Conservation (phyloP, 2,797 vertebrate genomes). For the Mus caroli region DNA sequence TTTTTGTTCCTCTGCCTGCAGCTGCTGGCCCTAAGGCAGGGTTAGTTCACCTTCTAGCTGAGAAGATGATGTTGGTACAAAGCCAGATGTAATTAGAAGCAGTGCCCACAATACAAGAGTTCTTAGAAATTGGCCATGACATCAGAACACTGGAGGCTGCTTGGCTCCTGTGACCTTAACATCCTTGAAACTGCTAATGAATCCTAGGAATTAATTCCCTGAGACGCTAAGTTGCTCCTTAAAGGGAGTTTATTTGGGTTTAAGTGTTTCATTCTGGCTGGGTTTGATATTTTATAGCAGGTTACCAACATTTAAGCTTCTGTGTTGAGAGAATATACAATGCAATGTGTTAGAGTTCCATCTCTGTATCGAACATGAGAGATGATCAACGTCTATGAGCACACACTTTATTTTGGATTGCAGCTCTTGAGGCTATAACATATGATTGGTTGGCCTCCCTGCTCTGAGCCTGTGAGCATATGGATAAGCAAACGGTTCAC, state of each 20-base stretch:
- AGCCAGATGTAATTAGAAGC: background rate
- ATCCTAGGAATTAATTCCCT: background rate
- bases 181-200: constrained; percentile 1
- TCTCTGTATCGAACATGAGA: background rate
- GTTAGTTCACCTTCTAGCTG: constrained; percentile 23
- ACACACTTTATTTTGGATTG: background rate
- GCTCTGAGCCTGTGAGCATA: background rate
- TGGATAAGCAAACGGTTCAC: background rate
- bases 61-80: background rate
- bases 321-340: background rate
- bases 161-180: background rate
- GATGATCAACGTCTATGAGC: background rate
- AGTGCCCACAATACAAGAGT: background rate
- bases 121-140: background rate
- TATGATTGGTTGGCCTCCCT: background rate
- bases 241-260: background rate
- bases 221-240: background rate
- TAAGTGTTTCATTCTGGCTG: constrained; percentile 24
- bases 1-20: background rate
- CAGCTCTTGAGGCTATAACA: background rate
- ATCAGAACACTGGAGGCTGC: background rate
- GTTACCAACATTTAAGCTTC: constrained; percentile 1
- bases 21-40: background rate
- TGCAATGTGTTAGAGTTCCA: background rate
- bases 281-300: constrained; percentile 13